Evolutionary conservation across 2,888 invertebrate species (phyloP).

Genomic region (Trissoscelio sp.): DNA sequence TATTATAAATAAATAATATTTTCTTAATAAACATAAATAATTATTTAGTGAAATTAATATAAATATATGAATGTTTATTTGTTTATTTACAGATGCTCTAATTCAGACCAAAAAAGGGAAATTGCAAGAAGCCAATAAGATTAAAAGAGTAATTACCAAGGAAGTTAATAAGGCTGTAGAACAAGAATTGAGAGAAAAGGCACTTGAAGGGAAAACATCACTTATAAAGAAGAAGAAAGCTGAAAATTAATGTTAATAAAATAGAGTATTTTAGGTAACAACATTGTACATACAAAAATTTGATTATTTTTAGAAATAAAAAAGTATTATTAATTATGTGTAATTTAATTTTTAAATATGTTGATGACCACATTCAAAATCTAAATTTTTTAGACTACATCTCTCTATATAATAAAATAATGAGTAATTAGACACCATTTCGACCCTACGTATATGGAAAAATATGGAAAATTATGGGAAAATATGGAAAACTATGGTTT

Average conservation of each 20-base stretch:
- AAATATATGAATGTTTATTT: slow-evolving; percentile 13
- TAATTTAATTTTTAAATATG: too few species aligned
- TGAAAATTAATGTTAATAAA: slow-evolving; percentile 43
- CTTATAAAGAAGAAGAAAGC: slow-evolving; percentile 84
- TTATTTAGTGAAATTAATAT: background rate
- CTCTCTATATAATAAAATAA: too few species aligned
- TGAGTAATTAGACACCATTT: too few species aligned
- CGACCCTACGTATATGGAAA: too few species aligned
- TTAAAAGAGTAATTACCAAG: slow-evolving; percentile 88
- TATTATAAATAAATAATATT: background rate
- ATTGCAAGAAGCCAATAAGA: slow-evolving; percentile 86
- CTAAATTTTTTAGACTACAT: too few species aligned
- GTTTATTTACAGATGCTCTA: slow-evolving; percentile 85
- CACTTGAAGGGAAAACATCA: slow-evolving; percentile 84
- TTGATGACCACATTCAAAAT: too few species aligned
- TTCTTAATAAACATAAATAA: background rate
- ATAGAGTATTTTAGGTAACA: too few species aligned
- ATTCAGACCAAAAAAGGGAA: slow-evolving; percentile 87
- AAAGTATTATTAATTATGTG: too few species aligned
- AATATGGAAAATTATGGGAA: too few species aligned
- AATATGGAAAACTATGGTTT: too few species aligned
- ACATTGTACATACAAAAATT: too few species aligned
- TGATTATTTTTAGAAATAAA: too few species aligned
- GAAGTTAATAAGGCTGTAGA: slow-evolving; percentile 89
- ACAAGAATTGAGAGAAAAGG: slow-evolving; percentile 86